A percentile compares a stretch with the other conserved stretches of the same genome.
These are phyloP conservation scores for Alaudala cheleensis DNA, from an alignment of 2,113 vertebrate species.

Conservation along the genomic window DNA sequence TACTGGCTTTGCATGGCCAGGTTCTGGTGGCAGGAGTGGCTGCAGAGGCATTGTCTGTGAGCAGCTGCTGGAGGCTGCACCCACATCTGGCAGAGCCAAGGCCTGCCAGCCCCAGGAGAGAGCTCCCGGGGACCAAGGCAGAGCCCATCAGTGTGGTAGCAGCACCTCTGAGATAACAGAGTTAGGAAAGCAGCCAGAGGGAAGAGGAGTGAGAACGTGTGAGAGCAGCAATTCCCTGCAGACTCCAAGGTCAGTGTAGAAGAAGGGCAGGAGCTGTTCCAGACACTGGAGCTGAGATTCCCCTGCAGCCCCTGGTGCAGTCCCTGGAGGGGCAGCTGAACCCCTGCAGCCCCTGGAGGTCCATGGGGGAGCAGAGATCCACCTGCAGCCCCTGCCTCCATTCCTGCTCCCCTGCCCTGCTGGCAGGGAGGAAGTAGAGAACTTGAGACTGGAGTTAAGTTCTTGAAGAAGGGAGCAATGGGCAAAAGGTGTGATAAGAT, in stretches of 20 bases:
- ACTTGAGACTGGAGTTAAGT: not conserved
- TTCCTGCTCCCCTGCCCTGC: not conserved
- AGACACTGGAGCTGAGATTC: not conserved
- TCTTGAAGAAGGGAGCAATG: not conserved
- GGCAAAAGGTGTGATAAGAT: not conserved
- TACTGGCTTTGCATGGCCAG: not conserved
- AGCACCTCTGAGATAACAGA: rapidly evolving
- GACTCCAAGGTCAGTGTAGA: not conserved
- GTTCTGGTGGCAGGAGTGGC: not conserved
- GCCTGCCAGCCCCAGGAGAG: rapidly evolving
- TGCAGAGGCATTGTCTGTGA: not conserved
- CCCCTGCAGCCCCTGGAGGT: not conserved
- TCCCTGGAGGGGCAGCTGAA: not conserved
- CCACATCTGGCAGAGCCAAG: rapidly evolving
- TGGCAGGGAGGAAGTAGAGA: not conserved
- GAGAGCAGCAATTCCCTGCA: not conserved
- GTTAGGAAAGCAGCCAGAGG: not conserved
- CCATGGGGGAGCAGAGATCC: not conserved
- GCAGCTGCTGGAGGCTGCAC: not conserved
- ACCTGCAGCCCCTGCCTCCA: not conserved
- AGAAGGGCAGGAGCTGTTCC: not conserved
- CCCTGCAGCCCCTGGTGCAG: not conserved
- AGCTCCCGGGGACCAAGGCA: not conserved
- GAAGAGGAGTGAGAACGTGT: not conserved
- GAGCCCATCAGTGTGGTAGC: rapidly evolving